Evolutionary conservation across 2,888 invertebrate species (phyloP).

Genomic region (Ectemnius cavifrons): DNA sequence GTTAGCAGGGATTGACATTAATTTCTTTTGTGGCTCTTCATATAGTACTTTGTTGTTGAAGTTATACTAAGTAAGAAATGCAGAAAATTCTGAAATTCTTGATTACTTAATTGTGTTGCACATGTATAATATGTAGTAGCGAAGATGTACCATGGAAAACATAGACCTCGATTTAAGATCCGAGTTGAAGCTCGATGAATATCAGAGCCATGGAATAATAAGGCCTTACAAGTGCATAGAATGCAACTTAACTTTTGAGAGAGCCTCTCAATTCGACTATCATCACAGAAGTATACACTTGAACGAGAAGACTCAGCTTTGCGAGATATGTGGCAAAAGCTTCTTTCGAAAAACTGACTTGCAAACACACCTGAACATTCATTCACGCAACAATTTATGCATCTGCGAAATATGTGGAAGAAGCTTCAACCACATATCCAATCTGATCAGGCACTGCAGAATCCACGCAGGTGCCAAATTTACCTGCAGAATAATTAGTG

Average conservation of each 20-base stretch:
- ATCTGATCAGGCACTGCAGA: constrained; percentile 75
- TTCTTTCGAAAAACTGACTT: constrained; percentile 75
- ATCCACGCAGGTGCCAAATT: constrained; percentile 74
- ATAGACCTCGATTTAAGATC: constrained; percentile 22
- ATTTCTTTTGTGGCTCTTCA: too few relatives aligned
- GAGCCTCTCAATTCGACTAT: constrained; percentile 73
- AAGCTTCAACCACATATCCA: constrained; percentile 77
- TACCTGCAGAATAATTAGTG: constrained; percentile 1
- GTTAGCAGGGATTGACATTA: too few relatives aligned
- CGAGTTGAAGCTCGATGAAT: constrained; percentile 50
- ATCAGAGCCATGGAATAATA: constrained; percentile 51
- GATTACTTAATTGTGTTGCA: too few relatives aligned
- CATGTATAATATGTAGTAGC: constrained; percentile 47
- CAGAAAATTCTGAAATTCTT: too few relatives aligned
- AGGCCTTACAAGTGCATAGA: constrained; percentile 68
- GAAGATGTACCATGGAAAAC: constrained; percentile 60
- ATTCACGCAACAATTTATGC: constrained; percentile 74
- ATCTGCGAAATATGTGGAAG: constrained; percentile 76
- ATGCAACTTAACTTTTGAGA: constrained; percentile 71
- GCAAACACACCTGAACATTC: constrained; percentile 76
- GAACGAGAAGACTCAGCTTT: constrained; percentile 72
- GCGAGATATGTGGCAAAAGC: constrained; percentile 73
- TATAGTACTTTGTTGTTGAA: too few relatives aligned
- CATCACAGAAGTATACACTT: constrained; percentile 72
- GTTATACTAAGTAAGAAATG: too few relatives aligned